Base-by-base conservation (phyloP, 1,140 invertebrate genomes). In the Zaprionus tsacasi region DNA sequence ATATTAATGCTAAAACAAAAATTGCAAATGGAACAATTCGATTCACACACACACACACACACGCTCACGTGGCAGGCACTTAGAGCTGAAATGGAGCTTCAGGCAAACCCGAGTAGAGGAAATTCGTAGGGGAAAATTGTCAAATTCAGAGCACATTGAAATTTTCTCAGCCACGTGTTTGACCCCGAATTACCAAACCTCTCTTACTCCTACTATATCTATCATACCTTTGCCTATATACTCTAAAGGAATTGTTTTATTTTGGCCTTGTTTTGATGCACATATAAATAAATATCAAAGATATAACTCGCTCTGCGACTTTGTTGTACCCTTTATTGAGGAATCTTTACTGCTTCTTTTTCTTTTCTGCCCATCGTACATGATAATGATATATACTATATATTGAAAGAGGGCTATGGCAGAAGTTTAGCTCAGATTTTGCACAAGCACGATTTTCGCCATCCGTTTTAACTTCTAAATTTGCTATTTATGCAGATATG, bases 101-200 rank as follows among this genome's bases (percentile, higher is more conserved):
- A 43, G 36, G 12, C 43, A 56, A 59, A 43, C 30, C 54, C 43
- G 40, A 52, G 38, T 54, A 54, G 68, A 54, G 54, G 63, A 72
- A 65, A 72, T 50, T 58, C 15, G 63, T 58, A 59, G 55, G 58
- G 59, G 57, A 63, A 66, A 59, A 59, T 67, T 72, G 63, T 72
- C 63, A 72, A 72, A 59, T 8, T 63, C 70, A 72, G 27, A 67
- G 63, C 25, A 52, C 43, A 25, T 63, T 52, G 17, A 56, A 67
- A 21, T 21, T 72, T 40, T 25, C 64, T 45, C 7, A 11, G 36
- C 70, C 64, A 68, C 65, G 70, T 68, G 64, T 56, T 60, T 33
- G 65, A 59, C 55, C 21, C 21, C 21, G 1, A 21, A 21, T 66
- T 55, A 35, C 30, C 30, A 52, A 71, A 1, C 21, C 21, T 21